These are phyloP conservation scores for Carassius carassius DNA, from an alignment of 2,113 vertebrate genomes.

Conservation along the genomic window DNA sequence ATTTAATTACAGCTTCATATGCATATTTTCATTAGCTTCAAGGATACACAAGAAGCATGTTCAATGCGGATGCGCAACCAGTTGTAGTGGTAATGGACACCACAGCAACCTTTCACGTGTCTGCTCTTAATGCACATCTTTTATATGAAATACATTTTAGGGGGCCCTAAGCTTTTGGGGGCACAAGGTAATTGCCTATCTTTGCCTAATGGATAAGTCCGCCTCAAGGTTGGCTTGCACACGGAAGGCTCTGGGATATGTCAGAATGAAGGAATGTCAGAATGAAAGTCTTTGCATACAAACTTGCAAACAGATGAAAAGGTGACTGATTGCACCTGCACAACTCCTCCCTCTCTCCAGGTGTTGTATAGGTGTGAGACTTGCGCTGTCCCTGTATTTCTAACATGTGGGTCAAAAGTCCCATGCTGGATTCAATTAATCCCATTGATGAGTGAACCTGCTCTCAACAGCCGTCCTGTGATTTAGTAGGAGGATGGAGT, in stretches of 20 bases:
- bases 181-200: no score
- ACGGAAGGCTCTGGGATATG: neutral
- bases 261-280: neutral
- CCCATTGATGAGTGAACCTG: slow-evolving; percentile 57
- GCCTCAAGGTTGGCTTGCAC: slow-evolving; percentile 5
- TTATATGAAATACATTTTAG: no score
- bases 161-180: no score
- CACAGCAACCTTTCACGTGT: no score
- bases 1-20: no score
- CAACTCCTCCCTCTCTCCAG: slow-evolving; percentile 5
- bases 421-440: slow-evolving; percentile 43
- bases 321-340: slow-evolving; percentile 34
- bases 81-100: no score
- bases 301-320: slow-evolving; percentile 21
- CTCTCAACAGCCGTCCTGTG: slow-evolving; percentile 51
- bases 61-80: no score
- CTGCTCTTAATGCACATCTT: no score
- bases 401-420: slow-evolving; percentile 70
- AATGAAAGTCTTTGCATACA: neutral
- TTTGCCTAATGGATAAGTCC: no score
- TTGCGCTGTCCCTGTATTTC: slow-evolving; percentile 59
- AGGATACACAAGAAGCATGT: no score
- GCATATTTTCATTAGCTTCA: no score
- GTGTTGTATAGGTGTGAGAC: slow-evolving; percentile 35
- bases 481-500: slow-evolving; percentile 63